Conservation (phyloP, 2,888 invertebrate species). For the Ormyrus nitidulus region DNA sequence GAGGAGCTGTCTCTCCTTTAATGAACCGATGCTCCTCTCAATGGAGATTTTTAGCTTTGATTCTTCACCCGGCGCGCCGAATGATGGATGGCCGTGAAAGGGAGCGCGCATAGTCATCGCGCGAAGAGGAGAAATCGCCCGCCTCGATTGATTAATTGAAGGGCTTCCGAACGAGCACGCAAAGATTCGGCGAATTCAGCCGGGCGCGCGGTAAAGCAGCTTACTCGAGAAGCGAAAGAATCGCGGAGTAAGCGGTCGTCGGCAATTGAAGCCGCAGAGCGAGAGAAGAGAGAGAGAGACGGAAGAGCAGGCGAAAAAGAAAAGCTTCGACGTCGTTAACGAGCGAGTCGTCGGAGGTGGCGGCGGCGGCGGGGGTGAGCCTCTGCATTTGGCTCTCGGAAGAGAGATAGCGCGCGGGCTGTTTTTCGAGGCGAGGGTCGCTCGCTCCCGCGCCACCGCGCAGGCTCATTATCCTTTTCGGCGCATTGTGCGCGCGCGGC, state of each 20-base stretch:
- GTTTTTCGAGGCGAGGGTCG: too few relatives aligned
- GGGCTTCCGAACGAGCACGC: too few relatives aligned
- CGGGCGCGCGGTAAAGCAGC: not conserved
- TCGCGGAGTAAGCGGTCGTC: not conserved
- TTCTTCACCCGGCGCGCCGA: too few relatives aligned
- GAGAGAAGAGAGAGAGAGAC: not conserved
- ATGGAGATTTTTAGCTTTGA: too few relatives aligned
- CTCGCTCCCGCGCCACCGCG: not conserved
- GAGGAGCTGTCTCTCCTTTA: too few relatives aligned
- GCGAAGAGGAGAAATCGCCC: too few relatives aligned
- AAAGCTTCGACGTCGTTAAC: constrained; percentile 31
- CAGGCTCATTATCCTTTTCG: constrained; percentile 41
- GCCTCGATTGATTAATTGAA: too few relatives aligned
- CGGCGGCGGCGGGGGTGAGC: not conserved
- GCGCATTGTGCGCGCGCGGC: constrained; percentile 29
- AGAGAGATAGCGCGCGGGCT: not conserved
- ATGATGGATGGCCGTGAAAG: too few relatives aligned
- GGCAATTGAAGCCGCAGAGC: not conserved
- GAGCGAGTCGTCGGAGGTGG: not conserved
- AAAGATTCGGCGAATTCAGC: not conserved
- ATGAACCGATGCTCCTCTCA: too few relatives aligned
- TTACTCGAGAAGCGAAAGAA: not conserved
- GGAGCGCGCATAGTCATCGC: too few relatives aligned
- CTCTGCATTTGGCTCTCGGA: not conserved
- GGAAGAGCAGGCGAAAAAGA: not conserved